Percentiles rank a stretch among this genome's conserved stretches.
Evolutionary conservation across 2,888 invertebrate genomes (phyloP).

Genomic region (Tolmerus cingulatus): DNA sequence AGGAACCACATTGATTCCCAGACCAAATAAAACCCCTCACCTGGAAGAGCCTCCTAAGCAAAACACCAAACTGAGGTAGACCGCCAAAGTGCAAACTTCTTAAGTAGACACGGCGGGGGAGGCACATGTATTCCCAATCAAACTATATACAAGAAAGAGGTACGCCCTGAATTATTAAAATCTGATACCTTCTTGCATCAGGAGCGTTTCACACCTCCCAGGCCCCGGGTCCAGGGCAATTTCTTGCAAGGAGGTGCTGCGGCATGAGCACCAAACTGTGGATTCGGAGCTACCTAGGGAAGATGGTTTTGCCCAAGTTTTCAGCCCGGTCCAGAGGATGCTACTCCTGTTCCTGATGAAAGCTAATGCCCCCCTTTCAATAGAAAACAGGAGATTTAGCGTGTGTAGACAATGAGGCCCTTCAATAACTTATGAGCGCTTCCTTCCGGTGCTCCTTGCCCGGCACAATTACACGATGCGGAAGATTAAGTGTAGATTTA

Average conservation of each 20-base stretch:
- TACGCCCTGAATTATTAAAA: slow-evolving; percentile 41
- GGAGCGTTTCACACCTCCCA: not conserved
- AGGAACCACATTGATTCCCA: not conserved
- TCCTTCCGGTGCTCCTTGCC: not conserved
- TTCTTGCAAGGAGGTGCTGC: slow-evolving; percentile 3
- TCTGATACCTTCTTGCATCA: slow-evolving; percentile 32
- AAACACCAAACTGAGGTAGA: not conserved
- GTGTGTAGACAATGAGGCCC: slow-evolving; percentile 30
- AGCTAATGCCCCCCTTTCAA: slow-evolving; percentile 38
- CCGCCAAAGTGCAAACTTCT: not conserved
- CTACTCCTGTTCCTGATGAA: slow-evolving; percentile 25
- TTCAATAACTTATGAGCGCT: slow-evolving; percentile 36
- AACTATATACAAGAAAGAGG: not conserved
- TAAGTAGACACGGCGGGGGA: not conserved
- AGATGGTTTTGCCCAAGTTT: slow-evolving; percentile 29
- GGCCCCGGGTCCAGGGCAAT: not conserved
- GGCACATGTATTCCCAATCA: slow-evolving; percentile 35
- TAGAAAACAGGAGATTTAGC: slow-evolving; percentile 24
- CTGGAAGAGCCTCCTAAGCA: not conserved
- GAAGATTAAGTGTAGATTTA: slow-evolving; percentile 63
- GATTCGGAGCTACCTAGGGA: not conserved
- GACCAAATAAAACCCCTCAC: not conserved
- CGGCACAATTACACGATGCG: slow-evolving; percentile 60
- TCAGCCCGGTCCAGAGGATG: not conserved
- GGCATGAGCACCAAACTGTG: not conserved